Conservation (phyloP, 2,113 vertebrate genomes). For the Halcyon senegalensis region DNA sequence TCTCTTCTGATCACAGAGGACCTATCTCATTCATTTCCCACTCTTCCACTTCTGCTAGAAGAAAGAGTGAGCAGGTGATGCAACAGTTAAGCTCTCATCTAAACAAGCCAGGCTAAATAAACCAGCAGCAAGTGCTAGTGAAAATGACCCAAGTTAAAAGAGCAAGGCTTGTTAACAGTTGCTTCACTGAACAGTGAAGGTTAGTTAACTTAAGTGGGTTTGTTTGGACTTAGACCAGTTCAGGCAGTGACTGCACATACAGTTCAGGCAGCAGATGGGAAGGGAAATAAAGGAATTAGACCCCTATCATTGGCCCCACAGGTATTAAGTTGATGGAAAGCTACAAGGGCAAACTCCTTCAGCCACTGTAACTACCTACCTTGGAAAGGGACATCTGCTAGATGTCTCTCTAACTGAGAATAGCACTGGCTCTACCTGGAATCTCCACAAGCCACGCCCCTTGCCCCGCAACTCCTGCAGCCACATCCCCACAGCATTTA, state of each 20-base stretch:
- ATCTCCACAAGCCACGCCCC: not conserved
- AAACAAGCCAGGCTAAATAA: not conserved
- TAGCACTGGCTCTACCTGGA: not conserved
- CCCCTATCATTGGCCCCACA: not conserved
- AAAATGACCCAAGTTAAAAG: not conserved
- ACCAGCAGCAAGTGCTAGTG: not conserved
- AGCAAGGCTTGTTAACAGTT: not conserved
- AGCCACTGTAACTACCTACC: not conserved
- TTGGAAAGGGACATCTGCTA: not conserved
- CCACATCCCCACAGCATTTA: not conserved
- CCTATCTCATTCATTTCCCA: not conserved
- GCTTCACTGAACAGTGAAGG: not conserved
- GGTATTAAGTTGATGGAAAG: not conserved
- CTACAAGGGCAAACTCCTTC: not conserved
- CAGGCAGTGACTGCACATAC: not conserved
- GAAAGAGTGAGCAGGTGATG: not conserved
- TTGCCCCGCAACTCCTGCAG: not conserved
- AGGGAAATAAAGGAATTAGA: not conserved
- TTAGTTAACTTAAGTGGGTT: not conserved
- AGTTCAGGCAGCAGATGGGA: not conserved
- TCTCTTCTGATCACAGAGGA: not conserved
- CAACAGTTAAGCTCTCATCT: not conserved
- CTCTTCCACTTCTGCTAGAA: not conserved
- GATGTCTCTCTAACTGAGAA: not conserved
- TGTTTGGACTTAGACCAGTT: not conserved